These are phyloP conservation scores for Adelosebastes latens DNA, from an alignment of 2,797 vertebrate genomes.

Conservation along the genomic window DNA sequence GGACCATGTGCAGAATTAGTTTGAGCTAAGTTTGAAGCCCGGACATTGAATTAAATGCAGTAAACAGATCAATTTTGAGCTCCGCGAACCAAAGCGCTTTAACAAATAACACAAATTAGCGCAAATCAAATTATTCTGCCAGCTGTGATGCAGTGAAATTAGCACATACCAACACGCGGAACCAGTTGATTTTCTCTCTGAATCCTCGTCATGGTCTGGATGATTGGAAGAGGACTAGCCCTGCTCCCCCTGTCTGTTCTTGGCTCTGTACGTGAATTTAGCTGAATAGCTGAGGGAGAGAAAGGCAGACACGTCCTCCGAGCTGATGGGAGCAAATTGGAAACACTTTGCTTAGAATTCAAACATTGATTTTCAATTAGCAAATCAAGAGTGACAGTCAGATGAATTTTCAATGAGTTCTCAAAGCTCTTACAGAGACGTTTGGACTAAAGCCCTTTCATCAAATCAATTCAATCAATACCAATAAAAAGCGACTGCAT, in stretches of 20 bases:
- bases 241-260: not conserved
- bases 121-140: not conserved
- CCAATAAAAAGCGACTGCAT: not conserved
- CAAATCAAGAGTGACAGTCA: not conserved
- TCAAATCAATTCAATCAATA: not conserved
- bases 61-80: slow-evolving; percentile 14
- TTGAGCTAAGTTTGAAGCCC: not conserved
- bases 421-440: not conserved
- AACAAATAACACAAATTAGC: not conserved
- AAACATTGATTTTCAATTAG: not conserved
- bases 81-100: not conserved
- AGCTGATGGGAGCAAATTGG: not conserved
- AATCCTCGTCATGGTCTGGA: not conserved
- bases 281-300: not conserved
- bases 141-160: not conserved
- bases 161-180: not conserved
- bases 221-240: not conserved
- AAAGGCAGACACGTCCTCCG: not conserved
- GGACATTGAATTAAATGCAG: slow-evolving; percentile 23
- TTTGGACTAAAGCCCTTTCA: not conserved
- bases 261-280: not conserved
- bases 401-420: not conserved
- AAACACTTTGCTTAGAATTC: not conserved
- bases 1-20: not conserved
- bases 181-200: not conserved